Conservation (phyloP, 2,888 invertebrate genomes). For the Drosophila diplacantha region DNA sequence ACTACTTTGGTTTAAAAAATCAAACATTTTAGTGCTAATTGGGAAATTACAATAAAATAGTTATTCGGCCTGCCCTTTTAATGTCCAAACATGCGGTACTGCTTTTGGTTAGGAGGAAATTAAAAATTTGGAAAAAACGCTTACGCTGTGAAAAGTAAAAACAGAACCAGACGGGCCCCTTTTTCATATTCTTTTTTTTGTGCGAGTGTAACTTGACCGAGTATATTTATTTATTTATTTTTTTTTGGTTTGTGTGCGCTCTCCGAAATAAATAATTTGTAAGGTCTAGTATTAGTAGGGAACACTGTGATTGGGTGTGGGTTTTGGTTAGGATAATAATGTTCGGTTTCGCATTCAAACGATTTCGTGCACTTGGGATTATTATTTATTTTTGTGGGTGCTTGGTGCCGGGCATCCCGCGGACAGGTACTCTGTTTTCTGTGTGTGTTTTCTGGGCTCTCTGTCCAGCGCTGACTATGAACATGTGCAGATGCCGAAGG, state of each 20-base stretch:
- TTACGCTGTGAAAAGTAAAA: constrained; percentile 76
- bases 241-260: constrained; percentile 37
- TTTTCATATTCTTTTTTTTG: constrained; percentile 20
- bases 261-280: constrained; percentile 40
- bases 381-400: constrained; percentile 14
- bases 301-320: constrained; percentile 39
- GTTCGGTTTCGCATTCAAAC: constrained; percentile 23
- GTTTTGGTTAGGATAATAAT: constrained; percentile 27
- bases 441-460: constrained; percentile 9
- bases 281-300: constrained; percentile 50
- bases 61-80: constrained; percentile 3
- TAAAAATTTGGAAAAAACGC: constrained; percentile 66
- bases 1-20: background rate
- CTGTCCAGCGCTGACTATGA: constrained; percentile 75
- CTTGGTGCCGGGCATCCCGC: constrained; percentile 47
- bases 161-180: constrained; percentile 61
- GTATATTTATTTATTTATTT: constrained; percentile 6
- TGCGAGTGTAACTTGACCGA: constrained; percentile 48
- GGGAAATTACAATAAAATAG: background rate
- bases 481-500: constrained; percentile 78
- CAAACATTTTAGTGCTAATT: background rate
- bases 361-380: constrained; percentile 30
- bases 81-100: constrained; percentile 24
- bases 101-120: constrained; percentile 17
- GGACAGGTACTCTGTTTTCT: constrained; percentile 12